These are phyloP conservation scores for Homarus americanus DNA, from an alignment of 1,140 invertebrate species.

Conservation along the genomic window DNA sequence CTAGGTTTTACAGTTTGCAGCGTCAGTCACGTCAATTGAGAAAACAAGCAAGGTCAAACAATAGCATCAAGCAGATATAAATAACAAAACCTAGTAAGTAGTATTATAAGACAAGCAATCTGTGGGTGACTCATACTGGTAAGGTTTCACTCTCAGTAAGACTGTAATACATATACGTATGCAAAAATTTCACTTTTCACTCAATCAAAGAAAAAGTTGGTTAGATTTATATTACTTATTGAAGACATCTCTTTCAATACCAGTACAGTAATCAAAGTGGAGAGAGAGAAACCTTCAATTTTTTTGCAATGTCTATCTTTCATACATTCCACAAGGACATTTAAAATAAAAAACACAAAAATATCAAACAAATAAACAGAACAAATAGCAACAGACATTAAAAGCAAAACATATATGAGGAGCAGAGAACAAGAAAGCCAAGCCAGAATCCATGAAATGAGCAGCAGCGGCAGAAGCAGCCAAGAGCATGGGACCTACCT, in stretches of 20 bases:
- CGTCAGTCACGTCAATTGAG: slow-evolving; percentile 51
- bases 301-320: slow-evolving; percentile 6
- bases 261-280: too few species aligned
- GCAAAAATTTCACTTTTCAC: neutral
- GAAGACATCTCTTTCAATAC: too few species aligned
- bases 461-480: slow-evolving; percentile 4
- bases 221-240: too few species aligned
- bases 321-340: neutral
- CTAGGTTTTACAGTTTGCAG: slow-evolving; percentile 38
- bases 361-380: neutral
- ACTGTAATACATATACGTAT: too few species aligned
- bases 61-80: slow-evolving; percentile 10
- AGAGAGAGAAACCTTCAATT: too few species aligned
- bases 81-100: neutral
- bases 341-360: neutral
- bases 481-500: slow-evolving; percentile 88
- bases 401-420: slow-evolving; percentile 12
- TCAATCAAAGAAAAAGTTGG: too few species aligned
- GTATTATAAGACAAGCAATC: neutral
- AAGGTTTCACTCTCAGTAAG: neutral
- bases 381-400: neutral
- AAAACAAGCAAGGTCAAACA: slow-evolving; percentile 35
- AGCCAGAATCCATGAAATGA: neutral
- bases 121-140: neutral
- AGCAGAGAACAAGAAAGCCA: slow-evolving; percentile 23